These are phyloP conservation scores for Agrotis segetum DNA, from an alignment of 2,888 invertebrate genomes.

Conservation along the genomic window DNA sequence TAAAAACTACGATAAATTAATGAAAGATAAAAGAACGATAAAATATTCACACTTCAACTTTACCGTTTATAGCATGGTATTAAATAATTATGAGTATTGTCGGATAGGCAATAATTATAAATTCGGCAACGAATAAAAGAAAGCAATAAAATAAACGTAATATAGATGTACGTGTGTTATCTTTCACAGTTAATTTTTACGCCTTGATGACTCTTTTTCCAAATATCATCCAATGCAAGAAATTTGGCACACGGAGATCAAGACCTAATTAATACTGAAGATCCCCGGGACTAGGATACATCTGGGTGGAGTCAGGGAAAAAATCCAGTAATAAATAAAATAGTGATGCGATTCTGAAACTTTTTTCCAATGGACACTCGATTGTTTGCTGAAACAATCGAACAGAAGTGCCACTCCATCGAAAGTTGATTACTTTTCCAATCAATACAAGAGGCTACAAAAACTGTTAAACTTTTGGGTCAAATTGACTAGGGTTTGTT, in stretches of 20 bases:
- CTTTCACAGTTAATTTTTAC: not conserved
- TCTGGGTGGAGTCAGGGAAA: not conserved
- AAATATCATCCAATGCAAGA: too few species aligned
- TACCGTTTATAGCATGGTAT: conserved; percentile 16
- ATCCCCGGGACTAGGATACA: too few species aligned
- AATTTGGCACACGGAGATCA: not conserved
- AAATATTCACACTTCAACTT: conserved; percentile 39
- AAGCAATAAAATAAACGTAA: conserved; percentile 9
- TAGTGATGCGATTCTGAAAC: not conserved
- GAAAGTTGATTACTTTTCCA: conserved; percentile 39
- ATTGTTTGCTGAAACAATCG: conserved; percentile 39
- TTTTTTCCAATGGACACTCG: conserved; percentile 14
- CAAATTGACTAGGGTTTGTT: conserved; percentile 6
- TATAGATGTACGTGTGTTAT: conserved; percentile 2
- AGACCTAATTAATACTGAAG: too few species aligned
- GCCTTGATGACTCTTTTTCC: not conserved
- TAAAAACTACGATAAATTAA: conserved; percentile 29
- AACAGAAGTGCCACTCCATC: conserved; percentile 27
- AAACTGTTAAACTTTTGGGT: not conserved
- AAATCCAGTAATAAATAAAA: conserved; percentile 5
- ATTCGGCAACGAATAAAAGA: conserved; percentile 1
- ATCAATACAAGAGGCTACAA: conserved; percentile 29
- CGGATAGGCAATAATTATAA: conserved; percentile 23
- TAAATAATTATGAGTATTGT: conserved; percentile 40
- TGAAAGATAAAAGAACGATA: conserved; percentile 28